Evolutionary conservation across 2,113 vertebrate species (phyloP), one percentile per base, ranked within the genome.

Genomic region (Anoplopoma fimbria): DNA sequence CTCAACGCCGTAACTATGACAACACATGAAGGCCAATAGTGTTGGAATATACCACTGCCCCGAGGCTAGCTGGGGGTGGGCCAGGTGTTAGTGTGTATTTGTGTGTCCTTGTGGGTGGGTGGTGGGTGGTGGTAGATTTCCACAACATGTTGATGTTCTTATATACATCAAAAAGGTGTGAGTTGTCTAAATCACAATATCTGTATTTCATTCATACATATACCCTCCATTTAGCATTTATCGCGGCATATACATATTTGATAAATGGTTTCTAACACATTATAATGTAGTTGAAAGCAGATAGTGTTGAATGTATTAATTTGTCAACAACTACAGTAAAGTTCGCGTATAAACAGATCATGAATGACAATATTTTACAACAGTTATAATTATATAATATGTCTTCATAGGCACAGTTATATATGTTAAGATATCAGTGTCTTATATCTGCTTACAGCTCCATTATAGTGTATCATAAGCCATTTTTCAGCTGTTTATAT

Each of bases 1-100:
- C 86, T 92, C 67, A 1, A 81, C 60, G 58, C 88, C 47, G 94
- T 95, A 94, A 85, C 95, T 91, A 95, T 95, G 95, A 95, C 95
- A 96, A 96, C 94, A 84, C 79, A 87, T 75, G 84, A 91, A 92
- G 92, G 88, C 91, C 89, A 93, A 84, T 72, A 62, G 77, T 88
- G 78, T 81, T 79, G 86, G 92, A 94, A 91, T 91, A 92, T 91
- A 93, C 95, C 90, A 94, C 72, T 84, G 87, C 84, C 92, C 92
- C 15, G 45, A 91, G 89, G 94, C 90, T 80, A 70, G 21, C 71
- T 81, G 84, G 76, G 89, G 90, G 91, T 80, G 86, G 76, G 76
- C 53, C 86, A 91, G 84, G 89, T 88, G 78, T 82, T 33, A 17
- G 40, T 75, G 60, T 78, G 80, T 68, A 2, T 15, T 61, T 51